A percentile compares a stretch with the other conserved stretches of the same genome.
Evolutionary conservation across 1,140 invertebrate species (phyloP).

Genomic region (Pseudoatta argentina): DNA sequence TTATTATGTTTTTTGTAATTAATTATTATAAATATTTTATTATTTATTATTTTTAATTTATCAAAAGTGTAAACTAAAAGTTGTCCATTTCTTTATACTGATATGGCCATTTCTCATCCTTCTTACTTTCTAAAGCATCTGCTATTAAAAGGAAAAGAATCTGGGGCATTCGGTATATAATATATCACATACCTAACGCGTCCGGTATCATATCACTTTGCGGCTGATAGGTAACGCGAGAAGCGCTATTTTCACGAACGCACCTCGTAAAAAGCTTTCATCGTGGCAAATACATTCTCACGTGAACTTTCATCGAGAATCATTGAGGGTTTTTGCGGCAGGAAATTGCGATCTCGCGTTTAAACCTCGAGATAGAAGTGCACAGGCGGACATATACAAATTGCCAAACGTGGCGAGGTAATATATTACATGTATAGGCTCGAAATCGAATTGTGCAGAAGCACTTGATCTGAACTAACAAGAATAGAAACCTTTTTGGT

Average conservation of each 20-base stretch:
- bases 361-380: slow-evolving; percentile 46
- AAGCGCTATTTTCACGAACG: slow-evolving; percentile 41
- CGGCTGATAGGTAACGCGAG: slow-evolving; percentile 40
- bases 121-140: slow-evolving; percentile 20
- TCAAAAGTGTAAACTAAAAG: neutral
- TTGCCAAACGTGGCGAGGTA: slow-evolving; percentile 7
- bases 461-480: slow-evolving; percentile 35
- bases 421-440: neutral
- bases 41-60: neutral
- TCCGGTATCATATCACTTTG: slow-evolving; percentile 34
- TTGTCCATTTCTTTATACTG: neutral
- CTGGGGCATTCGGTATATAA: slow-evolving; percentile 24
- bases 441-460: slow-evolving; percentile 31
- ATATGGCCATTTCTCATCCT: slow-evolving; percentile 8
- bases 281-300: slow-evolving; percentile 10
- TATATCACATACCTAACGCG: slow-evolving; percentile 22
- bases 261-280: slow-evolving; percentile 39
- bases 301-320: slow-evolving; percentile 50
- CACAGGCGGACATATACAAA: slow-evolving; percentile 64
- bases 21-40: neutral
- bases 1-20: neutral
- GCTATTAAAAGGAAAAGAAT: slow-evolving; percentile 35
- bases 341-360: slow-evolving; percentile 73
- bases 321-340: slow-evolving; percentile 65
- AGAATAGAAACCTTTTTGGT: slow-evolving; percentile 11